Evolutionary conservation across 2,888 invertebrate species (phyloP).

Genomic region (Abscondita cerata): DNA sequence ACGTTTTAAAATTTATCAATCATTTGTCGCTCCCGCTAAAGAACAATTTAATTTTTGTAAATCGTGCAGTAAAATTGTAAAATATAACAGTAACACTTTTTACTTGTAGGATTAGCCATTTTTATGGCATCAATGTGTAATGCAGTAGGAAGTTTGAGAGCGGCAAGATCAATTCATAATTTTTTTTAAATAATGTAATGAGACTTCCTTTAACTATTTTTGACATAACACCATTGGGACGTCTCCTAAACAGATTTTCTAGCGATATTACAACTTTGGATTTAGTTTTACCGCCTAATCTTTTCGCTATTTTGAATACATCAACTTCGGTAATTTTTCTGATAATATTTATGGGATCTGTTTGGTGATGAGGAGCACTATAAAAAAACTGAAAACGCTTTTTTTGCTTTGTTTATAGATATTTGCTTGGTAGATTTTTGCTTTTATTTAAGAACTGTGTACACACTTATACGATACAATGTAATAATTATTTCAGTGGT

Average conservation of each 20-base stretch:
- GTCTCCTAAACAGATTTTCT: slow-evolving; percentile 68
- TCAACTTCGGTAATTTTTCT: slow-evolving; percentile 58
- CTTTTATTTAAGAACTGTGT: neutral
- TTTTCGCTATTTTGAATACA: slow-evolving; percentile 31
- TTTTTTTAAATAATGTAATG: slow-evolving; percentile 61
- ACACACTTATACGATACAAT: neutral
- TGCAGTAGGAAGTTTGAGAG: slow-evolving; percentile 56
- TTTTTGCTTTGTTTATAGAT: neutral
- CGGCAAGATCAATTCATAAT: slow-evolving; percentile 60
- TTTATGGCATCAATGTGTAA: slow-evolving; percentile 55
- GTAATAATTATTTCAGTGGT: slow-evolving; percentile 64
- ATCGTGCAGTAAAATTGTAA: no score
- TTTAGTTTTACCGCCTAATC: slow-evolving; percentile 57
- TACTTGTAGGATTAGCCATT: slow-evolving; percentile 52
- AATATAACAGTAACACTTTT: no score
- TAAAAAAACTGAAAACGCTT: neutral
- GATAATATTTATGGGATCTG: neutral
- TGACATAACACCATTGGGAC: slow-evolving; percentile 68
- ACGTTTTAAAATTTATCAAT: no score
- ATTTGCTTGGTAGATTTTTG: neutral
- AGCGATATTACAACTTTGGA: slow-evolving; percentile 66
- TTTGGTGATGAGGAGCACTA: neutral
- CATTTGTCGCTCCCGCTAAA: no score
- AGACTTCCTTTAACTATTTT: slow-evolving; percentile 66
- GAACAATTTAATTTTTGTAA: no score